Percentiles rank a stretch among this genome's conserved stretches.
phyloP scores from a whole-genome alignment of 2,797 vertebrate genomes.

The Gorsachius magnificus region DNA sequence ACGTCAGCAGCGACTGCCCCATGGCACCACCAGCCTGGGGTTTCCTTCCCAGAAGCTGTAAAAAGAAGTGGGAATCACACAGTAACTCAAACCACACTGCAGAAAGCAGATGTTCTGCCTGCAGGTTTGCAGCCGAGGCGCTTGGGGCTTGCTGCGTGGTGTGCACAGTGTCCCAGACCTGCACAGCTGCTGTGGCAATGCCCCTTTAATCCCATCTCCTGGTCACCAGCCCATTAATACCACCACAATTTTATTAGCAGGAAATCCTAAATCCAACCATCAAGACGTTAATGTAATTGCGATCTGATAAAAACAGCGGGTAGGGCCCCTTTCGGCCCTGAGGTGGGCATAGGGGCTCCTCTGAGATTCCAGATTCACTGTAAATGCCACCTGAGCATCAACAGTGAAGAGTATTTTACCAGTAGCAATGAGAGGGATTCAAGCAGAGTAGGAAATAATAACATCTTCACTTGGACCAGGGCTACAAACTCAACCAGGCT shows the following conservation, averaged over 20 bases:
- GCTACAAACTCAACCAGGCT: neutral
- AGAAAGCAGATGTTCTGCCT: neutral
- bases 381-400: neutral
- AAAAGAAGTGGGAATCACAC: neutral
- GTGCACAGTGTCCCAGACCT: neutral
- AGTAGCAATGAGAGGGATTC: neutral
- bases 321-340: neutral
- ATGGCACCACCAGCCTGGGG: neutral
- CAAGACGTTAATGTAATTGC: neutral
- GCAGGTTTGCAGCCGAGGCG: accelerated
- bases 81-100: neutral
- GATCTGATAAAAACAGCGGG: neutral
- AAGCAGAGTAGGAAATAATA: neutral
- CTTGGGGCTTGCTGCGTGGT: neutral
- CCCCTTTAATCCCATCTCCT: neutral
- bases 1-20: neutral
- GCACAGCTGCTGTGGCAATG: neutral
- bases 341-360: neutral
- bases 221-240: neutral
- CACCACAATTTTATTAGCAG: neutral
- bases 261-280: neutral
- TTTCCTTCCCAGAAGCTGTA: neutral
- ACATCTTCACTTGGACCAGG: neutral
- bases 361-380: neutral
- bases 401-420: neutral